Evolutionary conservation across 2,797 vertebrate species (phyloP), one percentile per base, ranked within the genome.

Genomic region (Moxostoma hubbsi): DNA sequence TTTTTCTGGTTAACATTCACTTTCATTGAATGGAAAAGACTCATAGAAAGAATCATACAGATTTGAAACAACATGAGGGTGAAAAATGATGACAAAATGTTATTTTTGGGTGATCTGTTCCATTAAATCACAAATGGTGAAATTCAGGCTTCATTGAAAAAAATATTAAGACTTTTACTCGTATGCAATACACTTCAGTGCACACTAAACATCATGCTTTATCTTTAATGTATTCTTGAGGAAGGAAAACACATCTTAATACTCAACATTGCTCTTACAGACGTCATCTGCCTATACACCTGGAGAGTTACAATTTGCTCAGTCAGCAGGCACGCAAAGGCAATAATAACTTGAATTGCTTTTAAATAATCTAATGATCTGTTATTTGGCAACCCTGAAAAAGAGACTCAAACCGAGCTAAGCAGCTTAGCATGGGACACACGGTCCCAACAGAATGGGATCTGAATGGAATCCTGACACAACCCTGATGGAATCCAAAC

Each of bases 361-460:
- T 84, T 81, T 75, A 77, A 80, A 78, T 16, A 7, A 50, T 51
- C 54, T 43, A 61, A 81, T 70, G 83, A 18, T 73, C 46, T 84
- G 73, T 77, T 82, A 4, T 18, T 68, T 15, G 4, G 50, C 9
- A 53, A 50, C 15, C 9, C 15, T 66, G 47, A 45, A 76, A 10
- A 8, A 43, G 10, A 61, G 7, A 69, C 24, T 59, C 13, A 12
- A 57, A 75, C 53, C 2, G 0, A 63, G 43, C 13, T 59, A 9
- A 50, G 54, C 64, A 43, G 16, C 54, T 43, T 53, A 61, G 5
- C 47, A 68, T 9, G 9, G 15, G 51, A 12, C 11, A 12, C 9
- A 10, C 47, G 6, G 10, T 51, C 68, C 24, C 10, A 69, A 51
- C 12, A 59, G 4, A 13, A 68, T 69, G 24, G 47, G 51, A 68